Percentiles rank a stretch among this genome's conserved stretches.
phyloP scores from a whole-genome alignment of 2,113 vertebrate genomes.

The Lepus timidus region DNA sequence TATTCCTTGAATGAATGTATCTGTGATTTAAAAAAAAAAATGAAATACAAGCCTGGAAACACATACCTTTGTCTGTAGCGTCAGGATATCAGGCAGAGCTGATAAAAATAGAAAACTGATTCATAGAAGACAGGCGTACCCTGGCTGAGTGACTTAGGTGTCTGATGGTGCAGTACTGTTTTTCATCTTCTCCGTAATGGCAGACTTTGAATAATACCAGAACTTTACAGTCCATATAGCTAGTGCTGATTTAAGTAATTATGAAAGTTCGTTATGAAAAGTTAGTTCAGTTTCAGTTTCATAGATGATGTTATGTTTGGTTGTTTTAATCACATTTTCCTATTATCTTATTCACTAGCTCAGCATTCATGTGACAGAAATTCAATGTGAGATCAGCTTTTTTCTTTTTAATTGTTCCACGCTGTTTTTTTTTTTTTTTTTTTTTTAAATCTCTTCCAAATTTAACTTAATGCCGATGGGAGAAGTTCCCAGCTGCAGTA shows the following conservation, averaged over 20 bases:
- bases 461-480: neutral
- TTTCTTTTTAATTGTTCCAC: constrained; percentile 2
- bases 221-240: constrained; percentile 5
- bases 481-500: neutral
- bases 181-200: constrained; percentile 5
- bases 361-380: constrained; percentile 52
- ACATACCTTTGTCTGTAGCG: neutral
- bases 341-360: neutral
- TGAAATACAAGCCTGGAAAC: constrained; percentile 3
- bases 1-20: neutral
- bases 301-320: constrained; percentile 12
- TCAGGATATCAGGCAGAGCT: constrained; percentile 32
- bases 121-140: neutral
- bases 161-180: constrained; percentile 59
- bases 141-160: neutral
- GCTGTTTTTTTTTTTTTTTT: constrained; percentile 47
- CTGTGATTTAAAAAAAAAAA: neutral
- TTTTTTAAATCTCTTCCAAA: constrained; percentile 12
- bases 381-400: neutral
- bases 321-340: constrained; percentile 24
- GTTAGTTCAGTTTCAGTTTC: constrained; percentile 35
- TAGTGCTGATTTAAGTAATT: constrained; percentile 39
- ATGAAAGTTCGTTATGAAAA: constrained; percentile 39
- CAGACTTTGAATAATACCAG: neutral
- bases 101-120: constrained; percentile 52